These are phyloP conservation scores for Diachasmimorpha longicaudata DNA, from an alignment of 1,140 invertebrate genomes.

Conservation along the genomic window DNA sequence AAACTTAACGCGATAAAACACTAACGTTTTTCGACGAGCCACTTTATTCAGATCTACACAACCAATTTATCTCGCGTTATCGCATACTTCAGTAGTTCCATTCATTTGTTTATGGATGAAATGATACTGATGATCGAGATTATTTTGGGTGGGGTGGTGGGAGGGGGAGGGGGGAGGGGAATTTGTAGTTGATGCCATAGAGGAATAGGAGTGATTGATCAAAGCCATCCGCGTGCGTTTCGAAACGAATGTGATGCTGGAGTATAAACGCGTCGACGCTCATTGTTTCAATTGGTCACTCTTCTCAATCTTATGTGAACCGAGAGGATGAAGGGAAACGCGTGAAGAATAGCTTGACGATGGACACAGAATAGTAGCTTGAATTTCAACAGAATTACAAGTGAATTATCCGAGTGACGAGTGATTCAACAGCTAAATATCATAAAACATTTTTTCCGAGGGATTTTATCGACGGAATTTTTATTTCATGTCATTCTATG, in stretches of 20 bases:
- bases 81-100: background rate
- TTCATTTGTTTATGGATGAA: background rate
- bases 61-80: background rate
- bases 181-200: background rate
- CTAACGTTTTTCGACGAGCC: slow-evolving; percentile 3
- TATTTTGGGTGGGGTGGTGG: no score
- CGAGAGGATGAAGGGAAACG: background rate
- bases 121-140: background rate
- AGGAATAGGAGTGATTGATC: slow-evolving; percentile 24
- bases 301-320: slow-evolving; percentile 20
- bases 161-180: no score
- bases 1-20: slow-evolving; percentile 33
- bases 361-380: no score
- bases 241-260: background rate
- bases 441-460: no score
- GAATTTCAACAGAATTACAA: no score
- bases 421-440: no score
- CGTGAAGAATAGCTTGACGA: no score
- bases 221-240: slow-evolving; percentile 8
- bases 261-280: slow-evolving; percentile 6
- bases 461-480: no score
- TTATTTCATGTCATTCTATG: no score
- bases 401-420: no score
- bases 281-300: slow-evolving; percentile 25
- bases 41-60: slow-evolving; percentile 8